phyloP scores from a whole-genome alignment of 2,797 vertebrate species.

The Labroides dimidiatus region DNA sequence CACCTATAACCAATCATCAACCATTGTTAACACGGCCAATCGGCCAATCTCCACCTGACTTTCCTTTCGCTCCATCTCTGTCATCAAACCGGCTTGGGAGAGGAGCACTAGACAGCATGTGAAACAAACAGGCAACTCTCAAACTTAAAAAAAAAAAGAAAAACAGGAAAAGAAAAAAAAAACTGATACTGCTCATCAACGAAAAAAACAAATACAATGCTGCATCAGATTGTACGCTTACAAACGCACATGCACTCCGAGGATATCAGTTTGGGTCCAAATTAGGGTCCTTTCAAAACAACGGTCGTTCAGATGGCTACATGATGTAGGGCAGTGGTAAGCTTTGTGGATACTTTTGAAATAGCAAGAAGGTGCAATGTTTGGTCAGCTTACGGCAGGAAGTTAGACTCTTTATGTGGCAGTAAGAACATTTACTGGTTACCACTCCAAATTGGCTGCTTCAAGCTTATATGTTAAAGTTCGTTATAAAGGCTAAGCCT shows the following conservation, averaged over 20 bases:
- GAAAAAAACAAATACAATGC: neutral
- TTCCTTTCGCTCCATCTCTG: slow-evolving; percentile 2
- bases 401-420: slow-evolving; percentile 44
- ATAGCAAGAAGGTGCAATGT: too few relatives aligned
- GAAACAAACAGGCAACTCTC: slow-evolving; percentile 22
- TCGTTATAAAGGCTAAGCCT: too few relatives aligned
- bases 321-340: slow-evolving; percentile 74
- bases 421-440: slow-evolving; percentile 41
- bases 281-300: slow-evolving; percentile 13
- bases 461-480: neutral
- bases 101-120: slow-evolving; percentile 32
- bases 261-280: slow-evolving; percentile 17
- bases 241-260: slow-evolving; percentile 23
- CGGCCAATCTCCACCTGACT: slow-evolving; percentile 18
- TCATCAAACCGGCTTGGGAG: slow-evolving; percentile 22
- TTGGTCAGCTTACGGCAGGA: neutral
- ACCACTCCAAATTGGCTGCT: neutral
- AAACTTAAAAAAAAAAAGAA: neutral
- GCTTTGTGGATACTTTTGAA: slow-evolving; percentile 65
- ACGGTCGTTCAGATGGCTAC: slow-evolving; percentile 26
- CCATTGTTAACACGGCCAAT: too few relatives aligned
- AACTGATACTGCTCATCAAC: slow-evolving; percentile 15
- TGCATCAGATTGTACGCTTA: slow-evolving; percentile 5
- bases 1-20: too few relatives aligned
- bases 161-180: neutral